Percentiles rank a stretch among this genome's conserved stretches.
Conservation (phyloP, 2,113 vertebrate genomes). For the Puffinus mauretanicus region DNA sequence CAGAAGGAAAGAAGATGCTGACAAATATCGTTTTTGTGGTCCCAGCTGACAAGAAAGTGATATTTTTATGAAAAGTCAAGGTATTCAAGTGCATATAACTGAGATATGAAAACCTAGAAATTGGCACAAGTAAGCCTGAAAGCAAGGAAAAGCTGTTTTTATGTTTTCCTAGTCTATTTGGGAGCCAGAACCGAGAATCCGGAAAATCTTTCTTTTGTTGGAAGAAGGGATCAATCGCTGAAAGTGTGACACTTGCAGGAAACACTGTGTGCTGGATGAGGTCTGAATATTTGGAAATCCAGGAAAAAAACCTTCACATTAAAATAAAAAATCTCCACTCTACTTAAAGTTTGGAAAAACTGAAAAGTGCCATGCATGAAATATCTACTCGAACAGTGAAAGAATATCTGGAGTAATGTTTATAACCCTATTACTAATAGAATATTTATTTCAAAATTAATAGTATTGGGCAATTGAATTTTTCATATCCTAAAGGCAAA, state of each 20-base stretch:
- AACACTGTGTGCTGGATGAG: background rate
- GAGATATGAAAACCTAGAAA: background rate
- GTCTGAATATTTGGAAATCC: background rate
- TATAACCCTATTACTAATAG: background rate
- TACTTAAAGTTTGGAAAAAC: background rate
- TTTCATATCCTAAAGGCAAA: background rate
- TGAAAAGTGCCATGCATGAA: background rate
- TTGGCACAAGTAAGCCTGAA: background rate
- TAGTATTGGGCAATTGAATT: background rate
- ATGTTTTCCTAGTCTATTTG: background rate
- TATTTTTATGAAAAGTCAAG: background rate
- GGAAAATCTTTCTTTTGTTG: background rate
- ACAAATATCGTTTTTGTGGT: background rate
- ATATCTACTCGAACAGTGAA: background rate
- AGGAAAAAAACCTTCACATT: background rate
- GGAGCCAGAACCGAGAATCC: background rate
- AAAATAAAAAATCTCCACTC: background rate
- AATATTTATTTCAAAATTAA: slow-evolving; percentile 10
- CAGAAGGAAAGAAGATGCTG: background rate
- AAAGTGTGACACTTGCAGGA: background rate
- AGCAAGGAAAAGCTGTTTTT: background rate
- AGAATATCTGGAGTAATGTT: background rate
- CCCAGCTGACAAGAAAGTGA: background rate
- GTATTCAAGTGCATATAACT: background rate
- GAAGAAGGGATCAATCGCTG: background rate